Evolutionary conservation across 2,888 invertebrate species (phyloP), one percentile per base, ranked within the genome.

Genomic region (Drosophila pegasa): DNA sequence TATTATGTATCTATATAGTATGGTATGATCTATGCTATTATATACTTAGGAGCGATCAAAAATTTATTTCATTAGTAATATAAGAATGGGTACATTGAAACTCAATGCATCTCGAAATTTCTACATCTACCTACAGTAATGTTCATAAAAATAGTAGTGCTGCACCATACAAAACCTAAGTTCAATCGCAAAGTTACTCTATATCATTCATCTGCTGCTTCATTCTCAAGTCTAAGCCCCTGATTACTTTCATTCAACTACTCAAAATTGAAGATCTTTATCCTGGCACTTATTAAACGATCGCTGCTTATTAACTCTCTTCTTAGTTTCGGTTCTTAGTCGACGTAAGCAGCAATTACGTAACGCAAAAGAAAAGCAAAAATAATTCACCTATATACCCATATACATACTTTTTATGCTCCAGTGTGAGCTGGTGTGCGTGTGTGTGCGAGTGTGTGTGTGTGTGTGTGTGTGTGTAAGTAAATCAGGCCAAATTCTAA

Each of bases 401-500:
- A 38, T 12, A 14, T 59, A 31, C 27, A 16, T 43, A 22, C 48
- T 8, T 18, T 25, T 29, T n/a, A 45, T 10, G 16, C n/a, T 3
- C 43, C n/a, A 10, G 12, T 33, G 9, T 45, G 1, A 1, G 6
- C 8, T 16, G 35, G 25, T 16, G 14, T 27, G 20, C 33, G 14
- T n/a, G 35, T 38, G 9, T 45, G 6, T 16, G 10, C 22, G 12
- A 45, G 18, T 27, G 14, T 27, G 20, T 38, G 14, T n/a, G 35
- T 38, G 9, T 45, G 6, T 16, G 10, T 33, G 12, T 50, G 18
- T 27, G 12, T 31, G 47, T 51, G 22, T 9, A n/a, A 45, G 27
- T 33, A 37, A 71, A 71, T 63, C 40, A 50, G 75, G 71, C 38
- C 75, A 75, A 75, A 62, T 63, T 29, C 43, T 60, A 71, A 75